Percentiles rank a stretch among this genome's conserved stretches.
phyloP scores from a whole-genome alignment of 2,113 vertebrate genomes.

The Pseudorectes ferrugineus region DNA sequence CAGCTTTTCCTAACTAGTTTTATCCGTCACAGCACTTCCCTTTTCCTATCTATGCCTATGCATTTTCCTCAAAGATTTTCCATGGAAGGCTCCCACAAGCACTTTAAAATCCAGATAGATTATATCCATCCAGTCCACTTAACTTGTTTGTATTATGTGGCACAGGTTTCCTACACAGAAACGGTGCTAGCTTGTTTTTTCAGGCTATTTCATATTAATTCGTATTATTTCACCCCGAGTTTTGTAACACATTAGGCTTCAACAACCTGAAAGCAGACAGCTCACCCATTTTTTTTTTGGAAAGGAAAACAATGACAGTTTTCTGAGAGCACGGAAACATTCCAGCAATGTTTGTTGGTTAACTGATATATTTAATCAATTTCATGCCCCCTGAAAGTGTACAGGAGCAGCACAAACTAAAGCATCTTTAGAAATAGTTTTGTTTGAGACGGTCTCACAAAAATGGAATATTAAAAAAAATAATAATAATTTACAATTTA shows the following conservation, averaged over 20 bases:
- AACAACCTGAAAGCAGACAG: neutral
- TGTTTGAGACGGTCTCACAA: neutral
- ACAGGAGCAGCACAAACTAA: neutral
- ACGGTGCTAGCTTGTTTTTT: neutral
- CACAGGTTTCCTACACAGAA: neutral
- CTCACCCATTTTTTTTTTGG: neutral
- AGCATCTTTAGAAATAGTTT: neutral
- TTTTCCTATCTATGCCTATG: neutral
- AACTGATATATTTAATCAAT: neutral
- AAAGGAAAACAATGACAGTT: neutral
- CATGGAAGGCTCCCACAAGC: neutral
- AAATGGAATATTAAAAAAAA: neutral
- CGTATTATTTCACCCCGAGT: neutral
- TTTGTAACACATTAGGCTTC: neutral
- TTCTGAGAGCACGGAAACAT: neutral
- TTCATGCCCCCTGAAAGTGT: neutral
- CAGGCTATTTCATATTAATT: neutral
- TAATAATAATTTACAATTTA: neutral
- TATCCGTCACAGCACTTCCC: neutral
- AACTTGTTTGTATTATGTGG: neutral
- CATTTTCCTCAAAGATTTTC: neutral
- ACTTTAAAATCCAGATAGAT: neutral
- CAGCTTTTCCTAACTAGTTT: neutral
- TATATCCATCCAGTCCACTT: neutral
- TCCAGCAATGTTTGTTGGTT: neutral